Conservation (phyloP, 2,113 vertebrate genomes). For the Nyctereutes procyonoides region DNA sequence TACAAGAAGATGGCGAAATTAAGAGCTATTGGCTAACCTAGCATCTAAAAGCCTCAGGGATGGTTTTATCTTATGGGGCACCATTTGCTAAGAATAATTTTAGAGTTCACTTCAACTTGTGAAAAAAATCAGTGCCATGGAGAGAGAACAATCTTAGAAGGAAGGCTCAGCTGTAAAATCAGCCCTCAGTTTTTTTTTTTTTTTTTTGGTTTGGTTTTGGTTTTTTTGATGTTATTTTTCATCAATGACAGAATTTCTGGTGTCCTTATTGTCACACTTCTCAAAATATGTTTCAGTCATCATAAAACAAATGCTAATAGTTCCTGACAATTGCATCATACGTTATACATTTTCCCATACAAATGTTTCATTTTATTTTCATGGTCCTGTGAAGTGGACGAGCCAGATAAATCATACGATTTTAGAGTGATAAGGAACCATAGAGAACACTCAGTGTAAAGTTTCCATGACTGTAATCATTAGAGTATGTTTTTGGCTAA, state of each 20-base stretch:
- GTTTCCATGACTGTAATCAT: neutral
- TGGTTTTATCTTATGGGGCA: neutral
- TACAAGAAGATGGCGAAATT: neutral
- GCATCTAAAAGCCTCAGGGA: neutral
- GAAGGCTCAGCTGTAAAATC: neutral
- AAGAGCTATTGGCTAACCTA: neutral
- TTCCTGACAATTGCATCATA: neutral
- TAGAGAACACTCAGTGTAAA: neutral
- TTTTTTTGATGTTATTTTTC: neutral
- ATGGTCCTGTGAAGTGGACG: neutral
- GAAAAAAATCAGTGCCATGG: neutral
- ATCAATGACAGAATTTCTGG: neutral
- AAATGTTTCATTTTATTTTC: neutral
- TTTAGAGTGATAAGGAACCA: neutral
- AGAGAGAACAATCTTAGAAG: neutral
- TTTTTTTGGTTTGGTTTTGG: neutral
- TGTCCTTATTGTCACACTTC: neutral
- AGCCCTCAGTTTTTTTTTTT: neutral
- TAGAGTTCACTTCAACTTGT: neutral
- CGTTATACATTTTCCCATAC: neutral
- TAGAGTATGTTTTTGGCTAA: neutral
- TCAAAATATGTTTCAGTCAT: neutral
- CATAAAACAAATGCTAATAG: neutral
- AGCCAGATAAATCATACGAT: neutral
- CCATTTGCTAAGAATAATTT: neutral